A percentile compares a stretch with the other conserved stretches of the same genome.
These are phyloP conservation scores for Drosophila neocordata DNA, from an alignment of 1,140 invertebrate species.

Conservation along the genomic window DNA sequence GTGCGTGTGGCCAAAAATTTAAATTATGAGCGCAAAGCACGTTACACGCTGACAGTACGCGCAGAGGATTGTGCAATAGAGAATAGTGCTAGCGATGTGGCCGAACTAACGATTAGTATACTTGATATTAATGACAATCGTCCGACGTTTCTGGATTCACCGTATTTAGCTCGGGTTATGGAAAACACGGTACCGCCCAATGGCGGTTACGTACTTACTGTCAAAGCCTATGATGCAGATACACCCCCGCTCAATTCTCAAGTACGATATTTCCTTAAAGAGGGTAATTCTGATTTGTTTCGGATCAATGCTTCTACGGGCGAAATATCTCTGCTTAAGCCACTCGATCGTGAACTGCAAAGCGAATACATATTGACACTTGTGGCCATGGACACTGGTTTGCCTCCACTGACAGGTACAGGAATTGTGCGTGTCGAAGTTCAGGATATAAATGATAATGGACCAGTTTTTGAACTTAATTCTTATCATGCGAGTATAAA, in stretches of 20 bases:
- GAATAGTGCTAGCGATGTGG: slow-evolving; percentile 86
- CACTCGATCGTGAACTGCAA: slow-evolving; percentile 92
- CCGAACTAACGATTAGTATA: slow-evolving; percentile 87
- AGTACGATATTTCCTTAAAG: slow-evolving; percentile 95
- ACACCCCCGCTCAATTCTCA: slow-evolving; percentile 94
- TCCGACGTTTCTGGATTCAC: slow-evolving; percentile 95
- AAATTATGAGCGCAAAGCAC: slow-evolving; percentile 94
- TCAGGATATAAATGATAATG: slow-evolving; percentile 96
- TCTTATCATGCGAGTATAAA: slow-evolving; percentile 89
- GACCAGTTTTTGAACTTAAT: slow-evolving; percentile 91
- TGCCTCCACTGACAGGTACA: slow-evolving; percentile 93
- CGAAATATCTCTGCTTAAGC: slow-evolving; percentile 91
- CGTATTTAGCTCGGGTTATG: slow-evolving; percentile 95
- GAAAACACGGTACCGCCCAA: slow-evolving; percentile 93
- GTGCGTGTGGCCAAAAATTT: slow-evolving; percentile 95
- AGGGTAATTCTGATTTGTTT: slow-evolving; percentile 94
- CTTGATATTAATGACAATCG: slow-evolving; percentile 97
- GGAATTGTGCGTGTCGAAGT: slow-evolving; percentile 94
- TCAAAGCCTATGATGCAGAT: slow-evolving; percentile 94
- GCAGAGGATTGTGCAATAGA: slow-evolving; percentile 90
- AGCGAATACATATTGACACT: slow-evolving; percentile 92
- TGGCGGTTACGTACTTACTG: slow-evolving; percentile 90
- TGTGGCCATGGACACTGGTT: slow-evolving; percentile 96
- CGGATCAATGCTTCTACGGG: slow-evolving; percentile 94
- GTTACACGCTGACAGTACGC: slow-evolving; percentile 91